These are phyloP conservation scores for Aramus guarauna DNA, from an alignment of 2,113 vertebrate species.

Conservation along the genomic window DNA sequence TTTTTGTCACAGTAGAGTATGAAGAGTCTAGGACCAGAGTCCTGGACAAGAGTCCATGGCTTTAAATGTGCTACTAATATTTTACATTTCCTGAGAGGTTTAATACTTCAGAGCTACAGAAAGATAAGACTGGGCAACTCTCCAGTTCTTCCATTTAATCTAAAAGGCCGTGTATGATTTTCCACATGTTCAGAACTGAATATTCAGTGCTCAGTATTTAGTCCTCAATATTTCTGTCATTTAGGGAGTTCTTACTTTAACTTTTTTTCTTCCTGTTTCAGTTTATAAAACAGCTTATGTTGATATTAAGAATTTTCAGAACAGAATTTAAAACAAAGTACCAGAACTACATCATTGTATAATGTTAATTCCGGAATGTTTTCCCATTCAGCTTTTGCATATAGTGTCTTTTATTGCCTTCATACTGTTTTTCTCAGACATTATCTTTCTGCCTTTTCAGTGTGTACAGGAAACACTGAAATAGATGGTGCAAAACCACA, in stretches of 20 bases:
- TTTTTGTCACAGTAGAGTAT: background rate
- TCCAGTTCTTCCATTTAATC: background rate
- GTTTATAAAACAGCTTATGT: background rate
- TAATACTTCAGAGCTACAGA: background rate
- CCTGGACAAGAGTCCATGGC: background rate
- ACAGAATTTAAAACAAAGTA: background rate
- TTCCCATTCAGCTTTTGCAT: background rate
- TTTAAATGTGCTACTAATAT: background rate
- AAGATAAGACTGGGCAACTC: background rate
- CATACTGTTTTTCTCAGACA: background rate
- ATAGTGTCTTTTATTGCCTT: background rate
- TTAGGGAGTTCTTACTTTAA: background rate
- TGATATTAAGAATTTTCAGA: background rate
- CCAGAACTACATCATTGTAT: background rate
- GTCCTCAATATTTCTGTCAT: background rate
- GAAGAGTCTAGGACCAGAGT: background rate
- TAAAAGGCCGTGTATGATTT: background rate
- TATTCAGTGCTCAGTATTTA: background rate
- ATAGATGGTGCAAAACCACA: background rate
- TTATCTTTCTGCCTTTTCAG: background rate
- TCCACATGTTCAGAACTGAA: background rate
- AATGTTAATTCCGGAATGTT: background rate
- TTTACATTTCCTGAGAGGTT: background rate
- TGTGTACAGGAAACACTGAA: background rate
- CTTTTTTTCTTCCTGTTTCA: background rate